Percentiles rank a stretch among this genome's conserved stretches.
Evolutionary conservation across 2,888 invertebrate species (phyloP).

Genomic region (Mechanitis mazaeus): DNA sequence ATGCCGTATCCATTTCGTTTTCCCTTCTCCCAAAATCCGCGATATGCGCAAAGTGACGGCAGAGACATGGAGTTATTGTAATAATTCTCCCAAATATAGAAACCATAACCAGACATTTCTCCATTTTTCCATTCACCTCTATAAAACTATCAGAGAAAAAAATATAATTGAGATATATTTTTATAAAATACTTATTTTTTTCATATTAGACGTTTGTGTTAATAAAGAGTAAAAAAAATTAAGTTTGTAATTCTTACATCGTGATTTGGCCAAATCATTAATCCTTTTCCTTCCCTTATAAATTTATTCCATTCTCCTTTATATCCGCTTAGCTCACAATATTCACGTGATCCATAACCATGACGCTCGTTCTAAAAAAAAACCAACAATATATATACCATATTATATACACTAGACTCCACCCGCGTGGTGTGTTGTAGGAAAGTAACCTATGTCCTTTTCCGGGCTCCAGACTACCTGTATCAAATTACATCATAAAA

Average conservation of each 20-base stretch:
- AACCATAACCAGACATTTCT: slow-evolving; percentile 75
- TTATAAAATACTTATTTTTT: background rate
- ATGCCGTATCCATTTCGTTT: slow-evolving; percentile 70
- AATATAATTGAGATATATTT: background rate
- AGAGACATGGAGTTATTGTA: slow-evolving; percentile 72
- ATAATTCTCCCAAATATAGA: slow-evolving; percentile 76
- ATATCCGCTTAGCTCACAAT: slow-evolving; percentile 63
- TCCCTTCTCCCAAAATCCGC: slow-evolving; percentile 76
- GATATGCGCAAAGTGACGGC: slow-evolving; percentile 69
- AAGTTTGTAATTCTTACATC: slow-evolving; percentile 57
- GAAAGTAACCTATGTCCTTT: too few species aligned
- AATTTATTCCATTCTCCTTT: slow-evolving; percentile 74
- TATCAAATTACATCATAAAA: too few species aligned
- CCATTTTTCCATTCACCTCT: slow-evolving; percentile 77
- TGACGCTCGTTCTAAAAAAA: slow-evolving; percentile 53
- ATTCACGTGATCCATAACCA: slow-evolving; percentile 63
- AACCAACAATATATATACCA: background rate
- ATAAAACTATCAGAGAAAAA: slow-evolving; percentile 65
- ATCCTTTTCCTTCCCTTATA: slow-evolving; percentile 73
- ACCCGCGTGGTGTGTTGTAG: too few species aligned
- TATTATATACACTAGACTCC: too few species aligned
- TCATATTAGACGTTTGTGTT: background rate
- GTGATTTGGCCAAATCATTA: slow-evolving; percentile 78
- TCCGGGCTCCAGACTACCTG: too few species aligned
- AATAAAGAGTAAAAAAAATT: background rate